These are phyloP conservation scores for Emesis russula DNA, from an alignment of 2,888 invertebrate genomes.

Conservation along the genomic window DNA sequence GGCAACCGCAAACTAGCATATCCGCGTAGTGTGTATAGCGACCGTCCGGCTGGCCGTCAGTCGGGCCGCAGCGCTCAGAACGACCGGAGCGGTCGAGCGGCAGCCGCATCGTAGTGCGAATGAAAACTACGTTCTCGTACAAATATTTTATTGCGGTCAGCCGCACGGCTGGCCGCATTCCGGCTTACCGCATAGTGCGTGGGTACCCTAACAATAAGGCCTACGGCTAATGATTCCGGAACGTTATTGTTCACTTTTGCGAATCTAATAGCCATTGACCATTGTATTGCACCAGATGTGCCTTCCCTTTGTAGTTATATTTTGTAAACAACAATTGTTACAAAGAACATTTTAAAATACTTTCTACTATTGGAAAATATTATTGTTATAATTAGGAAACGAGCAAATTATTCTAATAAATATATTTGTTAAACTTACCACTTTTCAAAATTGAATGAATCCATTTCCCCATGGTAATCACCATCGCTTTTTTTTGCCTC, in stretches of 20 bases:
- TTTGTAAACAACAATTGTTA: too few species aligned
- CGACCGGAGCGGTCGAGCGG: constrained; percentile 62
- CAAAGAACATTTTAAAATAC: too few species aligned
- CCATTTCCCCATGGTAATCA: constrained; percentile 75
- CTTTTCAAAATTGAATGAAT: constrained; percentile 73
- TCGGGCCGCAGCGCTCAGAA: constrained; percentile 64
- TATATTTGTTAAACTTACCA: constrained; percentile 37
- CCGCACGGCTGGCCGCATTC: constrained; percentile 2
- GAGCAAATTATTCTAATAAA: too few species aligned
- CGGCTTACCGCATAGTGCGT: constrained; percentile 14
- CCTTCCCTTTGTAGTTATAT: too few species aligned
- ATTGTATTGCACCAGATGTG: too few species aligned
- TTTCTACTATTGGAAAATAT: too few species aligned
- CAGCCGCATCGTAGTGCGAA: constrained; percentile 71
- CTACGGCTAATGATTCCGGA: too few species aligned
- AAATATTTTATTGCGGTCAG: constrained; percentile 45
- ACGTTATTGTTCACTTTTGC: too few species aligned
- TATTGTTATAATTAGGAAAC: too few species aligned
- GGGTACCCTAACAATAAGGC: background rate
- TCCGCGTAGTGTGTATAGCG: too few species aligned
- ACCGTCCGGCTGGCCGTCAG: constrained; percentile 69
- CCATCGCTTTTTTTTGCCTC: constrained; percentile 71
- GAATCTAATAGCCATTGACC: too few species aligned
- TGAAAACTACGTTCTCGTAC: constrained; percentile 62
- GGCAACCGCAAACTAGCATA: constrained; percentile 55